Evolutionary conservation across 2,888 invertebrate genomes (phyloP), one percentile per base, ranked within the genome.

Genomic region (Chrysina gloriosa): DNA sequence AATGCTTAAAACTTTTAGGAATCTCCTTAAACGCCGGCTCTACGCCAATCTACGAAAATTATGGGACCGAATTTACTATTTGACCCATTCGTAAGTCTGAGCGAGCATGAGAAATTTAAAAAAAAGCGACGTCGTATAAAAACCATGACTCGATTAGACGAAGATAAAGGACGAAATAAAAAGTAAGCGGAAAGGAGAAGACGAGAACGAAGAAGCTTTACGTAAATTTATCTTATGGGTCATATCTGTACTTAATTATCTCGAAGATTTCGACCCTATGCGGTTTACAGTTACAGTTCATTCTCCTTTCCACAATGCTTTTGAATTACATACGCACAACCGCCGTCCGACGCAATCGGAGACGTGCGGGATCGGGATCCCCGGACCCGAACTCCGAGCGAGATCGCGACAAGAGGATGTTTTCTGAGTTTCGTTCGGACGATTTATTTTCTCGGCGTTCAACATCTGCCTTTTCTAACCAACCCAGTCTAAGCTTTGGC

Each of bases 381-480:
- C 16, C 19, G 6, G 23, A 21, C 16, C 19, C 54, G 42, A 42
- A 27, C 16, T 27, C 45, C n/a, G 70, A 69, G 36, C 61, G 71
- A 71, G 70, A 70, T 64, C 68, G 68, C 69, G 66, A 21, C 50
- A 67, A 7, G 2, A 11, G 42, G 14, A 47, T 58, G 52, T 19
- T 58, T 68, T 54, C 47, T 21, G 36, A 16, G 63, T 65, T 68
- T 56, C 39, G 14, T 29, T 67, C 69, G 56, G 58, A 66, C 63
- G 27, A 21, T 52, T 63, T 16, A 63, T 47, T 52, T 68, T 61
- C 67, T 58, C 70, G 70, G 70, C 72, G 75, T 73, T 76, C 78
- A 82, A 82, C 83, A 83, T 81, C 83, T 83, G 83, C 81, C 81
- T 79, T 79, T 78, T 79, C 79, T 80, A 81, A 79, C 82, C 83